phyloP scores from a whole-genome alignment of 2,113 vertebrate species.

The Syngnathus scovelli region DNA sequence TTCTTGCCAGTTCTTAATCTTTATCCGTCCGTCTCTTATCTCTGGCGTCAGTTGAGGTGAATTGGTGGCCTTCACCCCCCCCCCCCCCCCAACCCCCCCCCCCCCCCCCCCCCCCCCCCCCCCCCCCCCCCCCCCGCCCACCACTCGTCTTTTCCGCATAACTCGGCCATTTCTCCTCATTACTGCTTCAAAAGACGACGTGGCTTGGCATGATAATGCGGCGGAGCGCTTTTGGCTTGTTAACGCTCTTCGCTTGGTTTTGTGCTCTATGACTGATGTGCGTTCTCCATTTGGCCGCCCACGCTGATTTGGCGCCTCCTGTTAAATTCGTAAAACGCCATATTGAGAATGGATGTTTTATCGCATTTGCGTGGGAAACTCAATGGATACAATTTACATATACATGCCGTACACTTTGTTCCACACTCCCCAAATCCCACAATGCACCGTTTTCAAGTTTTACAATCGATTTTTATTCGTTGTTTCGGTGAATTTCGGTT shows the following conservation, averaged over 20 bases:
- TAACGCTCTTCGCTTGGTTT: conserved; percentile 40
- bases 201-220: conserved; percentile 48
- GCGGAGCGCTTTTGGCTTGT: conserved; percentile 26
- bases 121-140: conserved; percentile 22
- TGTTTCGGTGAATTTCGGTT: not conserved
- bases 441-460: conserved; percentile 11
- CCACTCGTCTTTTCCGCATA: conserved; percentile 43
- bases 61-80: conserved; percentile 50
- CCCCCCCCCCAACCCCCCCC: conserved; percentile 31
- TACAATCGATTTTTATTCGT: not conserved
- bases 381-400: not conserved
- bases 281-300: conserved; percentile 19
- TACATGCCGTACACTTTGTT: not conserved
- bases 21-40: conserved; percentile 63
- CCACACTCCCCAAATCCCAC: not conserved
- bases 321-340: conserved; percentile 19
- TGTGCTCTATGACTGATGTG: conserved; percentile 44
- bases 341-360: conserved; percentile 8
- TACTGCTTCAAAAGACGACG: conserved; percentile 40
- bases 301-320: conserved; percentile 30
- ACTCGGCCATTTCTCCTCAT: conserved; percentile 54
- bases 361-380: not conserved
- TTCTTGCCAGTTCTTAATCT: conserved; percentile 59
- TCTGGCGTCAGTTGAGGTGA: conserved; percentile 53
- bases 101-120: conserved; percentile 19